A percentile compares a stretch with the other conserved stretches of the same genome.
Conservation (phyloP, 2,797 vertebrate genomes). For the Scolopax bukidnonensis region DNA sequence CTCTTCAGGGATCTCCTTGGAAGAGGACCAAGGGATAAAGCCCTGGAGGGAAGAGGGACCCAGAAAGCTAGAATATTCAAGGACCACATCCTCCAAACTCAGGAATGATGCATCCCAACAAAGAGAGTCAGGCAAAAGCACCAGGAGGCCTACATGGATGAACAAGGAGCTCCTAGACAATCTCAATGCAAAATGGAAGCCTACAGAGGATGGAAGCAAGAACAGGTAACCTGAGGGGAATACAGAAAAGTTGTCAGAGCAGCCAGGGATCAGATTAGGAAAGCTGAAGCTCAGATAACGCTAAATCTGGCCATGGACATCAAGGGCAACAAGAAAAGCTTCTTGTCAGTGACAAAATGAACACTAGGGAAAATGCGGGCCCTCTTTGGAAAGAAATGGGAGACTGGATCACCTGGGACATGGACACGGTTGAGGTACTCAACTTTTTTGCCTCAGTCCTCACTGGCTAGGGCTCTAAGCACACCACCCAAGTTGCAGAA, state of each 20-base stretch:
- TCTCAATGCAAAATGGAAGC: background rate
- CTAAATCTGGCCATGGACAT: background rate
- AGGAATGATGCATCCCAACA: background rate
- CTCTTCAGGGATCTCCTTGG: background rate
- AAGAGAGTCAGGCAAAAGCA: background rate
- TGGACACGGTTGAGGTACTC: background rate
- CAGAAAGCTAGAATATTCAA: background rate
- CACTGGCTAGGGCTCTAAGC: background rate
- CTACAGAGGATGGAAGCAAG: background rate
- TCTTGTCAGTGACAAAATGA: background rate
- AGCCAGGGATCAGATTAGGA: background rate
- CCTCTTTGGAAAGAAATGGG: background rate
- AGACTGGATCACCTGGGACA: background rate
- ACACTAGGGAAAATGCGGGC: background rate
- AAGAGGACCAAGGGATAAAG: background rate
- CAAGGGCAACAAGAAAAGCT: background rate
- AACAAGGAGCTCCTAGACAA: background rate
- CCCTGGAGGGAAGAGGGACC: background rate
- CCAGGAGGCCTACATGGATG: background rate
- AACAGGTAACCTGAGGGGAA: background rate
- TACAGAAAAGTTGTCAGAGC: background rate
- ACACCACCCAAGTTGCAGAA: background rate
- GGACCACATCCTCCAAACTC: background rate
- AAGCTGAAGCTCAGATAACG: background rate
- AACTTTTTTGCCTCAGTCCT: background rate